A percentile compares a stretch with the other conserved stretches of the same genome.
Evolutionary conservation across 23 tunicate genomes (phyloP).

Genomic region (Halocynthia roretzi): DNA sequence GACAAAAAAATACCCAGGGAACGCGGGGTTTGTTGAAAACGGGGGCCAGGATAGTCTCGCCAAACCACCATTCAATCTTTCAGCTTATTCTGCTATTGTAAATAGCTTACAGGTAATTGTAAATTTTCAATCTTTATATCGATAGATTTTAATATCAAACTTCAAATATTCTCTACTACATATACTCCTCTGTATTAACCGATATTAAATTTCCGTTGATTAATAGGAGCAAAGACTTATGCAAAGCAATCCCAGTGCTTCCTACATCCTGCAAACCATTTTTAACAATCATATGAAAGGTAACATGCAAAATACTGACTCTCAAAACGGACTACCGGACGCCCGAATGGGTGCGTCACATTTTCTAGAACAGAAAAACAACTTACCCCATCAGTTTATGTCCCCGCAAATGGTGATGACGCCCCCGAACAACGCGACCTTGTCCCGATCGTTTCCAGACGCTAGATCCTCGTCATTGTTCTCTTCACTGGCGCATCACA

Average conservation of each 20-base stretch:
- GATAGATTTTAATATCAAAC: too few species aligned
- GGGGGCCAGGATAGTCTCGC: too few species aligned
- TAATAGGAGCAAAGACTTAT: constrained; percentile 57
- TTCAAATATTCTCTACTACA: not conserved
- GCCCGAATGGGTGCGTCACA: not conserved
- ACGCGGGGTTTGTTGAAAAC: too few species aligned
- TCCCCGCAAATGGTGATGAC: constrained; percentile 10
- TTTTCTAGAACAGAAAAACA: constrained; percentile 12
- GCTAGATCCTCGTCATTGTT: constrained; percentile 10
- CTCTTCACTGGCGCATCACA: constrained; percentile 20
- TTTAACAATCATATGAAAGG: constrained; percentile 31
- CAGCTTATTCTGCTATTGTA: constrained; percentile 20
- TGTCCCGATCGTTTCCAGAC: constrained; percentile 4
- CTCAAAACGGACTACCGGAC: not conserved
- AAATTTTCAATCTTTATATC: too few species aligned
- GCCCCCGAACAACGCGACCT: constrained; percentile 1
- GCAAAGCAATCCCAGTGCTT: constrained; percentile 54
- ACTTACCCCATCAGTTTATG: not conserved
- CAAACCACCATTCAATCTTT: not conserved
- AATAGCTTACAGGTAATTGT: constrained; percentile 22
- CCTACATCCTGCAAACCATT: constrained; percentile 57
- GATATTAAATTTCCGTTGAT: not conserved
- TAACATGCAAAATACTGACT: not conserved
- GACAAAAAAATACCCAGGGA: too few species aligned
- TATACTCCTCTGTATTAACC: not conserved